A percentile compares a stretch with the other conserved stretches of the same genome.
Evolutionary conservation across 2,888 invertebrate genomes (phyloP).

Genomic region (Apodemia mormo): DNA sequence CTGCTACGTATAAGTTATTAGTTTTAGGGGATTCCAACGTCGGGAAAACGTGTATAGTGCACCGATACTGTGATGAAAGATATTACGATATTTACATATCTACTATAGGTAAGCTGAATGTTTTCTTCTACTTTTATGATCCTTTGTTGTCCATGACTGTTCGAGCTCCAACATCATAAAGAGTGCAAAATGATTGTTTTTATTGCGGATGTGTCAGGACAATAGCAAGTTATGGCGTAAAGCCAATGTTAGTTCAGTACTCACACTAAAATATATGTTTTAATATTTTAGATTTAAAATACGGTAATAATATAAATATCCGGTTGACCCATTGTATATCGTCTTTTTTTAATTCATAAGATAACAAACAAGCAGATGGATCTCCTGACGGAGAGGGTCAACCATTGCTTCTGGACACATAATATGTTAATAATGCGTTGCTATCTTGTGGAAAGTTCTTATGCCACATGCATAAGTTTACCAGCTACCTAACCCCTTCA

Average conservation of each 20-base stretch:
- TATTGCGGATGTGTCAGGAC: slow-evolving; percentile 34
- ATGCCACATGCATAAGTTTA: too few relatives aligned
- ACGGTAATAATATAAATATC: too few relatives aligned
- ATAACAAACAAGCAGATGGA: too few relatives aligned
- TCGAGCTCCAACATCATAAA: slow-evolving; percentile 41
- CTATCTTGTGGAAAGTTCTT: too few relatives aligned
- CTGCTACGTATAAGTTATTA: slow-evolving; percentile 92
- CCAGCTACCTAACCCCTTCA: too few relatives aligned
- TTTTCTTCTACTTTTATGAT: slow-evolving; percentile 62
- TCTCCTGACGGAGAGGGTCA: too few relatives aligned
- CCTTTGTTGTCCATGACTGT: slow-evolving; percentile 65
- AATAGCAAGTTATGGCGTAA: slow-evolving; percentile 43
- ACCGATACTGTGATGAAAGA: slow-evolving; percentile 93
- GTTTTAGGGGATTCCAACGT: slow-evolving; percentile 95
- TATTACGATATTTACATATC: slow-evolving; percentile 96
- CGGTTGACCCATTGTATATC: too few relatives aligned
- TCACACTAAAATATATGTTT: slow-evolving; percentile 3
- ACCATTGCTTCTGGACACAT: too few relatives aligned
- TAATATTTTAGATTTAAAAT: too few relatives aligned
- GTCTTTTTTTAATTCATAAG: too few relatives aligned
- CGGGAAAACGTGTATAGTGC: slow-evolving; percentile 94
- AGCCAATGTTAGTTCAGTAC: slow-evolving; percentile 48
- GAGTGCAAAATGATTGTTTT: not conserved
- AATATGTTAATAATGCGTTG: too few relatives aligned
- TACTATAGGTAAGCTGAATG: slow-evolving; percentile 88